Evolutionary conservation across 2,113 vertebrate species (phyloP).

Genomic region (Megaceryle torquata): DNA sequence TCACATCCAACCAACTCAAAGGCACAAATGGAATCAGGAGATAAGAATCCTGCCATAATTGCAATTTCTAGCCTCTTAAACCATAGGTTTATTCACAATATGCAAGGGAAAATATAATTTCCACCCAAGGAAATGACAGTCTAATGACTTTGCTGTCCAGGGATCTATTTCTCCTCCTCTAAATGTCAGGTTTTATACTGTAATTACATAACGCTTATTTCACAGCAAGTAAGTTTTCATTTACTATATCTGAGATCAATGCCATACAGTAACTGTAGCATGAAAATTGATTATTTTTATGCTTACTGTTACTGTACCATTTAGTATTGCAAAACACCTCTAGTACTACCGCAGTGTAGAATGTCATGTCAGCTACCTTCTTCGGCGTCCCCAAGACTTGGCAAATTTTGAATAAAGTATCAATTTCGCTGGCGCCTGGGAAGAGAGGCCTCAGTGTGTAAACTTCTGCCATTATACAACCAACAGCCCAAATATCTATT

Average conservation of each 20-base stretch:
- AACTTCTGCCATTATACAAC: slow-evolving; percentile 86
- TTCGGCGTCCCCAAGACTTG: slow-evolving; percentile 83
- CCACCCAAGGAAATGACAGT: neutral
- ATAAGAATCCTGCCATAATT: neutral
- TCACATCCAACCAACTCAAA: neutral
- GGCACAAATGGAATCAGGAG: neutral
- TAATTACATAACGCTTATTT: neutral
- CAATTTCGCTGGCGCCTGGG: slow-evolving; percentile 83
- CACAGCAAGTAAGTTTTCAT: neutral
- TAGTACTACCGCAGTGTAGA: neutral
- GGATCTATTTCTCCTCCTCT: neutral
- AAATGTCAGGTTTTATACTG: neutral
- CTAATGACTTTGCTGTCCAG: neutral
- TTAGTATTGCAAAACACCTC: neutral
- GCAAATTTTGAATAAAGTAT: slow-evolving; percentile 86
- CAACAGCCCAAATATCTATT: slow-evolving; percentile 84
- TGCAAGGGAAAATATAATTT: neutral
- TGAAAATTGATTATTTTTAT: neutral
- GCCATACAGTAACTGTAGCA: neutral
- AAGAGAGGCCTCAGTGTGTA: slow-evolving; percentile 82
- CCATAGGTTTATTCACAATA: accelerated
- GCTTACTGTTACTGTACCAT: neutral
- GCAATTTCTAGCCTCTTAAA: neutral
- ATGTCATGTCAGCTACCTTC: slow-evolving; percentile 72
- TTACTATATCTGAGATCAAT: neutral